A percentile compares a stretch with the other conserved stretches of the same genome.
Conservation (phyloP, 2,113 vertebrate species). For the Thinocorus orbignyianus region DNA sequence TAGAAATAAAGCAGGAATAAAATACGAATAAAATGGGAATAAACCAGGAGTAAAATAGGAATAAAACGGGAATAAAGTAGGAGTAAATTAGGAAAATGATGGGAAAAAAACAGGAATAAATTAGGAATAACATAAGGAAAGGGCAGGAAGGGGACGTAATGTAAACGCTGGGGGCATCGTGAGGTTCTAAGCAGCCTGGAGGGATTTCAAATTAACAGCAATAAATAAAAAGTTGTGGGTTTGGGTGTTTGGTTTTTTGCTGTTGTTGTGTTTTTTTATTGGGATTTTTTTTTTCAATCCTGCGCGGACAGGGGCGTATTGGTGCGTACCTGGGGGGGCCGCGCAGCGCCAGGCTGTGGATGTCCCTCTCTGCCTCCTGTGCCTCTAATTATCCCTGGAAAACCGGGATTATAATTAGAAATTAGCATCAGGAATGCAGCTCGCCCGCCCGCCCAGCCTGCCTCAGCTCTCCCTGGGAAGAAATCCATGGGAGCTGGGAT, state of each 20-base stretch:
- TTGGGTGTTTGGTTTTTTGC: too few relatives aligned
- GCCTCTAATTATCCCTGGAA: not conserved
- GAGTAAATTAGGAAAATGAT: not conserved
- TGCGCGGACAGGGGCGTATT: accelerated
- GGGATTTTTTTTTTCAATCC: not conserved
- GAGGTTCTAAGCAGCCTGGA: not conserved
- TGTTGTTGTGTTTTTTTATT: too few relatives aligned
- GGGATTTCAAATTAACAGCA: accelerated
- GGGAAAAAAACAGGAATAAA: not conserved
- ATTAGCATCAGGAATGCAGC: not conserved
- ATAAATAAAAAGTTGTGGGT: not conserved
- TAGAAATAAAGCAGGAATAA: too few relatives aligned
- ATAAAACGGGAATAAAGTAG: too few relatives aligned
- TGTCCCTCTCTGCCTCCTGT: not conserved
- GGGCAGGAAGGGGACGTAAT: too few relatives aligned
- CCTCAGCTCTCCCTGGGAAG: not conserved
- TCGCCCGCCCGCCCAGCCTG: too few relatives aligned
- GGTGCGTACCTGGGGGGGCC: not conserved
- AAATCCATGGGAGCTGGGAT: not conserved
- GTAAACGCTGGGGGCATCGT: not conserved
- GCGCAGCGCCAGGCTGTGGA: not conserved
- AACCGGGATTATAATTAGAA: not conserved
- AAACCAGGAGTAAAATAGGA: too few relatives aligned
- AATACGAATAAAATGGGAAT: too few relatives aligned
- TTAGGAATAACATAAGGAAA: too few relatives aligned